Base-by-base conservation (phyloP, 2,797 vertebrate species). In the Australoheros facetus region DNA sequence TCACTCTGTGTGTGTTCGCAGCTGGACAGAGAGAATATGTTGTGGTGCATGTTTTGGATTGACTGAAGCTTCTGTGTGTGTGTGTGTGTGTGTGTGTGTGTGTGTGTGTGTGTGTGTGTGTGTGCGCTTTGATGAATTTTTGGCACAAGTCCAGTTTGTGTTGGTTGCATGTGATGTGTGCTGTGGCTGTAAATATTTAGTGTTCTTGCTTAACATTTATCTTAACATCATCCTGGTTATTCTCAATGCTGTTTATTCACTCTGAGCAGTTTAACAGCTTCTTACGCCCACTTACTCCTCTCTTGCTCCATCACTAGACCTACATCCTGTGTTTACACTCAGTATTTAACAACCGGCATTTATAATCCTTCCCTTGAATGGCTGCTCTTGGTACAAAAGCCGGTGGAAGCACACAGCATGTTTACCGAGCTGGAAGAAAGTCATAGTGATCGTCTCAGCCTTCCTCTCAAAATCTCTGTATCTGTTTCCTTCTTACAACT, bases 181-280 rank as follows among this genome's bases (percentile, higher is more conserved):
- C 60, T 4, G 60, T 42, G 45, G 14, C 39, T 72, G 56, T 87
- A 85, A 90, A 89, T 72, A 71, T 16, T 3, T 2, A 26, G 12
- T 45, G 32, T 21, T 39, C 1, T 30, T 73, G 73, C 83, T 82
- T 77, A 82, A 70, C 51, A 26, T 83, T 71, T 77, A 12, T 78
- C 28, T 55, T 57, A 59, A 73, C 26, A 23, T 37, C 16, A 70
- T 11, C 19, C 21, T 56, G 55, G 37, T 37, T 76, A 85, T 82
- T 64, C 55, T 51, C 19, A 13, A 23, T 39, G 51, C 17, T 88
- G 84, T 88, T 90, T 83, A 86, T 80, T 72, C 12, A 0, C 6
- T 39, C 32, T 59, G 37, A 4, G 53, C 71, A 30, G 13, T 76
- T 83, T 56, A 64, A 42, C 60, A 70, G 60, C 57, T 28, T 70